These are phyloP conservation scores for Ascidia mentula DNA, from an alignment of 23 tunicate species.

Conservation along the genomic window DNA sequence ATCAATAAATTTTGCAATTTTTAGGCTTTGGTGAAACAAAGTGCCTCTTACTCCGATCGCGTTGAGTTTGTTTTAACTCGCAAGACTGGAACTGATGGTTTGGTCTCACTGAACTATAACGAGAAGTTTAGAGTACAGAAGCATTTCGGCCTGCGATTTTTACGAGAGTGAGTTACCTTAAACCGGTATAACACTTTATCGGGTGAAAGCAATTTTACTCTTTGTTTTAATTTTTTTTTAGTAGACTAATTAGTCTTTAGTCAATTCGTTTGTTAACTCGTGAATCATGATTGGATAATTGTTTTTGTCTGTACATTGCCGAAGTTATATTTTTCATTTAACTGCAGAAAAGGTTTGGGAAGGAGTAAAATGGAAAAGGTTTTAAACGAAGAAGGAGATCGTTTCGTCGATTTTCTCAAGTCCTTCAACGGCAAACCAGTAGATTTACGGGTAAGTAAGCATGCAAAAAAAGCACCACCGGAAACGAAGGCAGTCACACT, in stretches of 20 bases:
- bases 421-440: not conserved
- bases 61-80: not conserved
- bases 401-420: constrained; percentile 2
- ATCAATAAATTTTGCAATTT: not conserved
- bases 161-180: constrained; percentile 13
- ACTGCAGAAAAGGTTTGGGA: not conserved
- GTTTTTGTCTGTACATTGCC: too few relatives aligned
- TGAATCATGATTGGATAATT: too few relatives aligned
- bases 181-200: not conserved
- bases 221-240: not conserved
- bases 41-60: not conserved
- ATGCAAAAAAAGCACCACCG: too few relatives aligned
- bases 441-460: not conserved
- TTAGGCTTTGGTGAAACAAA: not conserved
- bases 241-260: too few relatives aligned
- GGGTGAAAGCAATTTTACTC: not conserved
- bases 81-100: not conserved
- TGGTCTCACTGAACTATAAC: not conserved
- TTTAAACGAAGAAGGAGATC: constrained; percentile 11
- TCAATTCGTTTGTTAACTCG: too few relatives aligned
- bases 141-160: constrained; percentile 1
- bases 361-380: not conserved
- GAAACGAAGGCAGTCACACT: too few relatives aligned
- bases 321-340: not conserved
- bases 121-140: constrained; percentile 12